A percentile compares a stretch with the other conserved stretches of the same genome.
phyloP scores from a whole-genome alignment of 2,113 vertebrate species.

The Mustela lutreola region DNA sequence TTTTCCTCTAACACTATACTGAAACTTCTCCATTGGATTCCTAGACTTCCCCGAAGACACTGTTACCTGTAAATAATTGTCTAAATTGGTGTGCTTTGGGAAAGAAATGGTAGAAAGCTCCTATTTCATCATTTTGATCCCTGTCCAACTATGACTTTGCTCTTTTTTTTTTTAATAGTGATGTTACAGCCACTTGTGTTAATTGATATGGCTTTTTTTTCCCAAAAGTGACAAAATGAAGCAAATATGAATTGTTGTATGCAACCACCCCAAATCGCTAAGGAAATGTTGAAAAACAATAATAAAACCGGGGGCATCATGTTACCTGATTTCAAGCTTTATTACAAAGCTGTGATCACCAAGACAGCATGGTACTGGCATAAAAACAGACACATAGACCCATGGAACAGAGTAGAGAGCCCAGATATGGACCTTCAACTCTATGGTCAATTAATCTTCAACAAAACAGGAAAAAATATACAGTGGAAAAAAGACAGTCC shows the following conservation, averaged over 20 bases:
- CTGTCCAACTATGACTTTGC: not conserved
- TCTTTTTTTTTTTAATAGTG: not conserved
- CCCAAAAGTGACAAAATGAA: constrained; percentile 7
- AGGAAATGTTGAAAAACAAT: too few species aligned
- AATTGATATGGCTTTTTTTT: not conserved
- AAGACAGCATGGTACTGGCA: too few species aligned
- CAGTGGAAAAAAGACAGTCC: too few species aligned
- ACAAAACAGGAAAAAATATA: too few species aligned
- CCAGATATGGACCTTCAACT: too few species aligned
- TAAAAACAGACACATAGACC: too few species aligned
- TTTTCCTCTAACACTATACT: not conserved
- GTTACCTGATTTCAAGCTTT: too few species aligned
- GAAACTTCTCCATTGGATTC: not conserved
- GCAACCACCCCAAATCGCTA: too few species aligned
- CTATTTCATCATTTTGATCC: not conserved
- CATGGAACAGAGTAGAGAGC: too few species aligned
- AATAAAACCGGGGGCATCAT: too few species aligned
- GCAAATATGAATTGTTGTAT: not conserved
- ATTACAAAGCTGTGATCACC: too few species aligned
- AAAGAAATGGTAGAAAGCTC: not conserved
- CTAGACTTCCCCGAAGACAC: not conserved
- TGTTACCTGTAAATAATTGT: not conserved
- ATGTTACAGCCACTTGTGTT: not conserved
- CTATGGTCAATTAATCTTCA: too few species aligned
- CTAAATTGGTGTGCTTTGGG: not conserved